These are phyloP conservation scores for Malaclemys terrapin DNA, from an alignment of 2,113 vertebrate genomes.

Conservation along the genomic window DNA sequence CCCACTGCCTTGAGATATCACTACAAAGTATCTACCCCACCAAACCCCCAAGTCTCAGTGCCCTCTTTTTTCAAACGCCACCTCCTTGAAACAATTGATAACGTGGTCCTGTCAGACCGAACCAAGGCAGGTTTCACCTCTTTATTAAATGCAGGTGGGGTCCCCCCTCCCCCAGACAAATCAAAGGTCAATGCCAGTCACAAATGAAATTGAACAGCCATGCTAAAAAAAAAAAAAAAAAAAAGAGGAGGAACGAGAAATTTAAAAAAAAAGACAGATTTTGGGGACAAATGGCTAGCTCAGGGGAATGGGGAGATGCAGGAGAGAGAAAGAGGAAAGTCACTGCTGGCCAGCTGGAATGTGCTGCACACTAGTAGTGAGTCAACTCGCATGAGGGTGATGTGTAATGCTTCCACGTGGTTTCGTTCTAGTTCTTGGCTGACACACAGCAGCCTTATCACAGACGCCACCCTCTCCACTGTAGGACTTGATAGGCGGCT, in stretches of 20 bases:
- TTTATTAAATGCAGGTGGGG: not conserved
- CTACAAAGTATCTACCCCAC: not conserved
- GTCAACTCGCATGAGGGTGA: not conserved
- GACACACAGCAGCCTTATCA: not conserved
- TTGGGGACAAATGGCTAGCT: not conserved
- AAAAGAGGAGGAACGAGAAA: fast-evolving
- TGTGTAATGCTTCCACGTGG: not conserved
- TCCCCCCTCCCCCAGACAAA: not conserved
- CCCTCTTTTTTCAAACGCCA: not conserved
- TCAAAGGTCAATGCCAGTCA: not conserved
- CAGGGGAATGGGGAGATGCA: fast-evolving
- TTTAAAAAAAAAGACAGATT: not conserved
- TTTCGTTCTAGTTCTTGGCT: fast-evolving
- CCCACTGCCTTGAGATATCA: not conserved
- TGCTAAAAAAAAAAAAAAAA: not conserved
- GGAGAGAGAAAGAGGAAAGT: fast-evolving
- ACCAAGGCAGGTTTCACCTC: not conserved
- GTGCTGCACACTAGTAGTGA: not conserved
- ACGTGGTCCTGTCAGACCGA: not conserved
- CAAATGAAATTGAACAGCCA: not conserved
- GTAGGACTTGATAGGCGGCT: not conserved
- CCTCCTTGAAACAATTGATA: not conserved
- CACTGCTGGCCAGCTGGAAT: not conserved
- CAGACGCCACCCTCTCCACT: not conserved
- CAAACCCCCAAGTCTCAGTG: not conserved